These are phyloP conservation scores for Pelmatolapia mariae DNA, from an alignment of 2,113 vertebrate species.

Conservation along the genomic window DNA sequence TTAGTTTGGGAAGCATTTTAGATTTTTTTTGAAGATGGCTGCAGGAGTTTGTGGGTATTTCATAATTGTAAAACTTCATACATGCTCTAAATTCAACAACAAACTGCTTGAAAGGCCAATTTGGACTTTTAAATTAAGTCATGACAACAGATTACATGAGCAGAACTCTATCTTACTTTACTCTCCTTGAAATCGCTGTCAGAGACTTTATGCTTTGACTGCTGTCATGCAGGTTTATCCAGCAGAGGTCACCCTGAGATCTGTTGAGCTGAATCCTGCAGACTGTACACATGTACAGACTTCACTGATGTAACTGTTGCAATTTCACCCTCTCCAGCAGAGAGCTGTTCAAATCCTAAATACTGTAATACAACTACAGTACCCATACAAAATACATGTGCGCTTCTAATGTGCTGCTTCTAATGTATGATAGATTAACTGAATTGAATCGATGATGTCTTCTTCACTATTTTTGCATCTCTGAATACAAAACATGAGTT, in stretches of 20 bases:
- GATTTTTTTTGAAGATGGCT: not conserved
- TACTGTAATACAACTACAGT: not conserved
- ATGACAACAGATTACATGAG: not conserved
- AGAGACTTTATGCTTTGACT: not conserved
- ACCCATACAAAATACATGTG: not conserved
- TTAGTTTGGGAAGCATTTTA: rapidly evolving
- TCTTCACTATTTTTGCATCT: not conserved
- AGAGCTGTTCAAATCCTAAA: too few relatives aligned
- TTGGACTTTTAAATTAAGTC: rapidly evolving
- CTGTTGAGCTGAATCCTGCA: not conserved
- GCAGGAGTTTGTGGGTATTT: not conserved
- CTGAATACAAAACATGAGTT: not conserved
- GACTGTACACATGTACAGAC: not conserved
- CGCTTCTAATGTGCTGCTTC: not conserved
- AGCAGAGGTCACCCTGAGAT: not conserved
- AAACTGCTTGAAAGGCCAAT: rapidly evolving
- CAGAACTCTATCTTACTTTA: not conserved
- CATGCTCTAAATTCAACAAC: not conserved
- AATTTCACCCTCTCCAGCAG: too few relatives aligned
- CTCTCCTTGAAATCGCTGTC: not conserved
- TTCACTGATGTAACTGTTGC: too few relatives aligned
- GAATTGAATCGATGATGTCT: not conserved
- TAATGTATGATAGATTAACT: not conserved
- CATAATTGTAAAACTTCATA: not conserved
- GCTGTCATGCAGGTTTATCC: not conserved